These are phyloP conservation scores for Eupeodes corollae DNA, from an alignment of 1,140 invertebrate genomes.

Conservation along the genomic window DNA sequence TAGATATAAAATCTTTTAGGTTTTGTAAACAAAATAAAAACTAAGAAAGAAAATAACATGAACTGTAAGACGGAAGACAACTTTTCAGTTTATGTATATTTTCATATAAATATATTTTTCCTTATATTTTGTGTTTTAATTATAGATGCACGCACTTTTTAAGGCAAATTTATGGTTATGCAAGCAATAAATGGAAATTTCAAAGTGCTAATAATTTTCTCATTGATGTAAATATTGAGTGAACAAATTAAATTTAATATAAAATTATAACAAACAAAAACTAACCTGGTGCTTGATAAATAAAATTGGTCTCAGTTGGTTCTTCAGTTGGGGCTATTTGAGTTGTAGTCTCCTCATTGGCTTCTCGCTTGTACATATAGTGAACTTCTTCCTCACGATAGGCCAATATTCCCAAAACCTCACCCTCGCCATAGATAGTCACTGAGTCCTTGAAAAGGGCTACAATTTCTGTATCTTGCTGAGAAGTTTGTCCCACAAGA, in stretches of 20 bases:
- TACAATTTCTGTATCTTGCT: conserved; percentile 44
- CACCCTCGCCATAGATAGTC: conserved; percentile 42
- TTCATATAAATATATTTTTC: background rate
- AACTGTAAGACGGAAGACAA: no score
- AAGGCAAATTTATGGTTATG: no score
- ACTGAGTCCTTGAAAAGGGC: conserved; percentile 42
- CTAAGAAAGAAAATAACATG: no score
- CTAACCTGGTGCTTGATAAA: conserved; percentile 24
- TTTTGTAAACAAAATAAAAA: no score
- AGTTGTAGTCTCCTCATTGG: conserved; percentile 14
- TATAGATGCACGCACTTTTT: no score
- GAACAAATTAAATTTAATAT: background rate
- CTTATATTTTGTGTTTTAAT: background rate
- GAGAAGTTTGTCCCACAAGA: conserved; percentile 42
- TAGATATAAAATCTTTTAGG: no score
- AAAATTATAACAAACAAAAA: background rate
- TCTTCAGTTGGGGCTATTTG: conserved; percentile 10
- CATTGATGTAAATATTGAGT: background rate
- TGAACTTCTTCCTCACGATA: conserved; percentile 31
- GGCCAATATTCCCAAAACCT: conserved; percentile 44
- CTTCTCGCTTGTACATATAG: conserved; percentile 24
- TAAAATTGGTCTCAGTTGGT: conserved; percentile 23
- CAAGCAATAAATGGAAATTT: no score
- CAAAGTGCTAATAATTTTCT: no score
- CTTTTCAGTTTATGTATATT: no score